Evolutionary conservation across 2,888 invertebrate species (phyloP).

Genomic region (Monoplex corrugatus): DNA sequence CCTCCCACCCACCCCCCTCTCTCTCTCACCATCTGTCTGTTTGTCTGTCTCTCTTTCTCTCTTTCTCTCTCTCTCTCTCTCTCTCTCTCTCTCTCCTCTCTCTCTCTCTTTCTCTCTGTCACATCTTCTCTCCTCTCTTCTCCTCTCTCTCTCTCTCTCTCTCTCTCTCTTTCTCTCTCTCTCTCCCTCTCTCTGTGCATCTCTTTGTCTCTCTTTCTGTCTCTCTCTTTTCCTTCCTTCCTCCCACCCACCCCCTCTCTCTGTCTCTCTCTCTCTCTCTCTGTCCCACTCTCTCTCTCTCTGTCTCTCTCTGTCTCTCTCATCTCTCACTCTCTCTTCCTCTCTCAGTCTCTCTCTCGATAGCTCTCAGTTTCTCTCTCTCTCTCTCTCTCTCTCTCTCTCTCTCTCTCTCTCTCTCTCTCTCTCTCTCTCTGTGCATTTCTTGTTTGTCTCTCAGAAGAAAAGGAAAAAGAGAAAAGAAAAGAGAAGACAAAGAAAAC

Average conservation of each 20-base stretch:
- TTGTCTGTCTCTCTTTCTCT: too few relatives aligned
- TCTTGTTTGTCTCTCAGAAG: too few relatives aligned
- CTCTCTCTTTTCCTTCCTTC: conserved; percentile 34
- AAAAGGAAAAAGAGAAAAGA: too few relatives aligned
- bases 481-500: too few relatives aligned
- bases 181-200: conserved; percentile 9
- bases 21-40: too few relatives aligned
- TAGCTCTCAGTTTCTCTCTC: neutral
- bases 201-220: conserved; percentile 25
- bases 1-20: too few relatives aligned
- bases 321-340: conserved; percentile 17
- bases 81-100: neutral
- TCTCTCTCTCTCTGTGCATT: neutral
- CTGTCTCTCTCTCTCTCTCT: neutral
- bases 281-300: conserved; percentile 5
- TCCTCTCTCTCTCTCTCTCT: conserved; percentile 27
- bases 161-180: conserved; percentile 10
- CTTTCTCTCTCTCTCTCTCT: neutral
- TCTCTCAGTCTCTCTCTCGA: too few relatives aligned
- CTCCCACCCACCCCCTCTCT: conserved; percentile 1
- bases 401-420: neutral
- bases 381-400: conserved; percentile 17
- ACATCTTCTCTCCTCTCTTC: neutral
- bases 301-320: conserved; percentile 15
- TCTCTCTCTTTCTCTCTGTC: neutral